Base-by-base conservation (phyloP, 2,888 invertebrate genomes). In the Cenopis cana region DNA sequence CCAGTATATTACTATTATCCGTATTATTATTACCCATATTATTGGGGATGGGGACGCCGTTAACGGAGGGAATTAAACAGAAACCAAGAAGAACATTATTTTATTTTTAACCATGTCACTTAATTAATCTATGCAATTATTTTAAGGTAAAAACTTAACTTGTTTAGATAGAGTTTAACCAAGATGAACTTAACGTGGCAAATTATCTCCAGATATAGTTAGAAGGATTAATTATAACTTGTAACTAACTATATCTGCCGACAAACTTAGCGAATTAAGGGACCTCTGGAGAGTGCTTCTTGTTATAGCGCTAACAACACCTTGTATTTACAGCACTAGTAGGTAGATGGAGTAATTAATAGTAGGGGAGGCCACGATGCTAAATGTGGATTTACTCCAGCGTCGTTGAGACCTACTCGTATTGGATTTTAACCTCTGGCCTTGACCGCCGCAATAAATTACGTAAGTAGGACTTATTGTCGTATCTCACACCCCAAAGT, bases 41-140 rank as follows among this genome's bases (percentile, higher is more conserved):
- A 75, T 36, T 77, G 76, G 11, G 71, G 75, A 52, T 79, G 76
- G n/a, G 79, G 80, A 38, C 77, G 76, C 61, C 60, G 54, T 68
- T 67, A 64, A 60, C 52, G 12, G 36, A 14, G n/a, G n/a, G n/a
- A 46, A 46, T 46, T 46, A 46, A 46, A 46, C n/a, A 14, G 14
- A 14, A 1, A 14, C 50, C 10, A 4, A 50, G 50, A 50, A 0
- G 3, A 50, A 10, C 24, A 2, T 11, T 11, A 18, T 17, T 18
- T 50, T 50, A 50, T 3, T 50, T 50, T 18, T 50, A 17, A 50
- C 46, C 46, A 46, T 5, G 33, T 24, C 33, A 33, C 3, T 65
- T 65, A 3, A 41, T 52, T 52, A 20, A 52, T 18, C 17, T 8
- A 18, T 18, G 10, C 17, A 18, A 17, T 57, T 6, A 49, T 8